Conservation (phyloP, 2,113 vertebrate genomes). For the Gallinago undulata region DNA sequence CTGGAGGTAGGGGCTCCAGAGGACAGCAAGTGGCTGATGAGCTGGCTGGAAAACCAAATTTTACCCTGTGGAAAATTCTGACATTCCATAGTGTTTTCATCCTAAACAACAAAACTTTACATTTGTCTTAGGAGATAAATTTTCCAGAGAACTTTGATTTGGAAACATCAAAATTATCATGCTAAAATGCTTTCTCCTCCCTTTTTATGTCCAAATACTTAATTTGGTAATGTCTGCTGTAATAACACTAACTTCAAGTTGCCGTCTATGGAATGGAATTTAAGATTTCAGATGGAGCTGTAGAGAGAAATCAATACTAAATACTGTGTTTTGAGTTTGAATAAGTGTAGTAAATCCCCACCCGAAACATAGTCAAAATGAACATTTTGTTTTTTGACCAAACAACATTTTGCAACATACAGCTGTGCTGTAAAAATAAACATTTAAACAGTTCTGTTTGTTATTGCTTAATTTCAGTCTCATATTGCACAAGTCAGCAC, state of each 20-base stretch:
- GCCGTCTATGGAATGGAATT: neutral
- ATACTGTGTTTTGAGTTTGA: neutral
- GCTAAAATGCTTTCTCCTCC: neutral
- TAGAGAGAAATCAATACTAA: neutral
- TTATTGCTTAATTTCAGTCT: neutral
- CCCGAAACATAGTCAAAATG: neutral
- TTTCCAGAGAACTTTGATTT: neutral
- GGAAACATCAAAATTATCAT: neutral
- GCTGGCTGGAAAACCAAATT: neutral
- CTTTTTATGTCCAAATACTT: neutral
- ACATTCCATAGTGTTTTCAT: neutral
- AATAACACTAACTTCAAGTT: neutral
- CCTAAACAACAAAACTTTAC: neutral
- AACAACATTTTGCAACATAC: conserved; percentile 1
- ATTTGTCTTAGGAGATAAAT: neutral
- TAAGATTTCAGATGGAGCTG: neutral
- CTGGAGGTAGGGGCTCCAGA: neutral
- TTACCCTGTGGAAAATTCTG: neutral
- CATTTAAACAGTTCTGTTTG: neutral
- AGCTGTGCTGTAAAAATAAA: neutral
- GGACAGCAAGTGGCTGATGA: neutral
- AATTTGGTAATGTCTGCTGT: neutral
- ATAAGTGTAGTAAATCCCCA: neutral
- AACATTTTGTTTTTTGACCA: neutral
- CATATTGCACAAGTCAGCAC: neutral